A percentile compares a stretch with the other conserved stretches of the same genome.
Evolutionary conservation across 2,888 invertebrate genomes (phyloP).

Genomic region (Rhyacophila evoluta): DNA sequence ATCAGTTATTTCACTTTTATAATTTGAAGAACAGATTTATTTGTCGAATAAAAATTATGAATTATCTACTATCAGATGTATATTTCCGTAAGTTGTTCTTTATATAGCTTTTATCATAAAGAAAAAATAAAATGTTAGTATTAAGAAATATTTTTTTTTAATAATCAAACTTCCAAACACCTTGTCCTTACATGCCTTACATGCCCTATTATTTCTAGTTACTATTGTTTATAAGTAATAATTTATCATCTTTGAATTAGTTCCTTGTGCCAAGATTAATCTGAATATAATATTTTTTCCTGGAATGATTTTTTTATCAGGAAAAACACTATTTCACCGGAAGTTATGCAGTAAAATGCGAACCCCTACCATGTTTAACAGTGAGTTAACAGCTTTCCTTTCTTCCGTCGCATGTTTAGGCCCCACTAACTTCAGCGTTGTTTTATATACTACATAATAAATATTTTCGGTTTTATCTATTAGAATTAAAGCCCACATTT

Average conservation of each 20-base stretch:
- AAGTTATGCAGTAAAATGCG: neutral
- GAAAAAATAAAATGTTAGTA: too few species aligned
- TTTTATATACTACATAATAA: neutral
- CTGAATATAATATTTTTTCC: neutral
- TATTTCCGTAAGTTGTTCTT: too few species aligned
- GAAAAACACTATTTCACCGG: neutral
- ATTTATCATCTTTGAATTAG: neutral
- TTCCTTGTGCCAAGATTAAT: neutral
- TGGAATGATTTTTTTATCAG: neutral
- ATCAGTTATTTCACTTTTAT: too few species aligned
- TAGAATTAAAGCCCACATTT: neutral
- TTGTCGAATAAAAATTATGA: too few species aligned
- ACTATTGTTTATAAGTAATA: too few species aligned
- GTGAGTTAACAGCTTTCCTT: neutral
- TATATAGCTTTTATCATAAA: too few species aligned
- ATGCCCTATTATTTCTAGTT: too few species aligned
- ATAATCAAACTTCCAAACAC: too few species aligned
- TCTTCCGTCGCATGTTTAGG: slow-evolving; percentile 32
- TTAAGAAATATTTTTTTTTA: too few species aligned
- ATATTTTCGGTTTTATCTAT: neutral
- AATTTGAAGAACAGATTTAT: too few species aligned
- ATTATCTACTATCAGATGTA: too few species aligned
- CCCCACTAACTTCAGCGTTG: slow-evolving; percentile 28
- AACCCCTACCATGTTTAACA: neutral
- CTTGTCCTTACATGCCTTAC: too few species aligned